Percentiles rank a stretch among this genome's conserved stretches.
Conservation (phyloP, 1,140 invertebrate species). For the Cotesia vestalis region DNA sequence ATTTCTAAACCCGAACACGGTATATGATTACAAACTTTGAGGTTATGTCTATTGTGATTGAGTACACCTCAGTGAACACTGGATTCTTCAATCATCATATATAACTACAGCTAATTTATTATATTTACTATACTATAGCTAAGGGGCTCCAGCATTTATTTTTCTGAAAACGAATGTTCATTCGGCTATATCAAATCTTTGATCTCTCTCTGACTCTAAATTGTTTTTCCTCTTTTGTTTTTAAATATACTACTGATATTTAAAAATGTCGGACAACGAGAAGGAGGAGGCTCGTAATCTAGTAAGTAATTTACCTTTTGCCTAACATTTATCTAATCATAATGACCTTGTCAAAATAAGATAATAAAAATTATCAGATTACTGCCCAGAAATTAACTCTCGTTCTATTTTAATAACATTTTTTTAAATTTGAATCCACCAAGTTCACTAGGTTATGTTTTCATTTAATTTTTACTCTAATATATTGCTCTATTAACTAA, state of each 20-base stretch:
- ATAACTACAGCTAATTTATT: too few relatives aligned
- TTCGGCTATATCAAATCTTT: background rate
- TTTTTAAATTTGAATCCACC: constrained; percentile 35
- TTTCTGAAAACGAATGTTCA: too few relatives aligned
- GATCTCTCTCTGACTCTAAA: background rate
- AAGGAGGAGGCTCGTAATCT: constrained; percentile 86
- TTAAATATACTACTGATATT: background rate
- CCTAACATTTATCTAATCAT: constrained; percentile 62
- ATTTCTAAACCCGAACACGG: too few relatives aligned
- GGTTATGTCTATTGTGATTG: too few relatives aligned
- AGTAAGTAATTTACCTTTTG: constrained; percentile 70
- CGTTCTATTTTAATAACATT: background rate
- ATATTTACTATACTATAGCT: too few relatives aligned
- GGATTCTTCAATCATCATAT: too few relatives aligned
- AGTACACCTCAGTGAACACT: too few relatives aligned
- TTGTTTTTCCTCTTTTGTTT: background rate
- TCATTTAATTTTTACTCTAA: background rate
- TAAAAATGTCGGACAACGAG: constrained; percentile 81
- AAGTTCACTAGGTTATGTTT: constrained; percentile 24
- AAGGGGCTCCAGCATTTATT: too few relatives aligned
- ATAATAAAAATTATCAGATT: constrained; percentile 21
- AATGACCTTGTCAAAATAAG: constrained; percentile 35
- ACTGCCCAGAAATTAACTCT: background rate
- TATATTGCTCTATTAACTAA: constrained; percentile 1
- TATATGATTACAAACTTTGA: too few relatives aligned